phyloP scores from a whole-genome alignment of 1,140 invertebrate species.

The Drosophila nigrodunni region DNA sequence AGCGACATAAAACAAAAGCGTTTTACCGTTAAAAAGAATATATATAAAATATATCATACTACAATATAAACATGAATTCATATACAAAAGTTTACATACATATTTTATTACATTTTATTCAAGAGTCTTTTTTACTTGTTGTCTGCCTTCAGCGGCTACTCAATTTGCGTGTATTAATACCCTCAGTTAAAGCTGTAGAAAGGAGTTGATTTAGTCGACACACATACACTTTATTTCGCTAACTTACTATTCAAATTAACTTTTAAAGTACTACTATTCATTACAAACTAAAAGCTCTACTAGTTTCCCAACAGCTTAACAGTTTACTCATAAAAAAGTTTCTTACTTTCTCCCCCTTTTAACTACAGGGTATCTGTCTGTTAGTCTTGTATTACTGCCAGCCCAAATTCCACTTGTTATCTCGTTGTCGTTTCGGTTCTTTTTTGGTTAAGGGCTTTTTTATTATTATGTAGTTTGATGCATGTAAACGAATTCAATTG shows the following conservation, averaged over 20 bases:
- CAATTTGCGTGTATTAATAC: constrained; percentile 57
- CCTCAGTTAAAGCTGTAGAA: background rate
- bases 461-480: constrained; percentile 81
- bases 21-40: constrained; percentile 48
- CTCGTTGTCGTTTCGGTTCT: constrained; percentile 23
- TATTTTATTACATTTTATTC: constrained; percentile 21
- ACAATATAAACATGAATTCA: constrained; percentile 2
- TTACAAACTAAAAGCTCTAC: too few relatives aligned
- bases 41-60: constrained; percentile 61
- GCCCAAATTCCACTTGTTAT: constrained; percentile 1
- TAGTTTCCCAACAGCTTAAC: too few relatives aligned
- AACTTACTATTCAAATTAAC: too few relatives aligned
- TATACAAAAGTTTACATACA: background rate
- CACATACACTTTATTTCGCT: too few relatives aligned
- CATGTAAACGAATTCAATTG: constrained; percentile 83
- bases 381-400: background rate
- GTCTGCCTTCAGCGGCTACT: constrained; percentile 44
- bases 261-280: too few relatives aligned
- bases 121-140: constrained; percentile 42
- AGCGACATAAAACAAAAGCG: constrained; percentile 49
- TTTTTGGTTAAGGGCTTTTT: constrained; percentile 69
- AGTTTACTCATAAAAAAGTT: too few relatives aligned
- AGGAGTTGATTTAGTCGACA: too few relatives aligned
- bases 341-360: too few relatives aligned
- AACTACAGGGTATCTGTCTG: constrained; percentile 8